phyloP scores from a whole-genome alignment of 2,797 vertebrate species.

The Danio kyathit region DNA sequence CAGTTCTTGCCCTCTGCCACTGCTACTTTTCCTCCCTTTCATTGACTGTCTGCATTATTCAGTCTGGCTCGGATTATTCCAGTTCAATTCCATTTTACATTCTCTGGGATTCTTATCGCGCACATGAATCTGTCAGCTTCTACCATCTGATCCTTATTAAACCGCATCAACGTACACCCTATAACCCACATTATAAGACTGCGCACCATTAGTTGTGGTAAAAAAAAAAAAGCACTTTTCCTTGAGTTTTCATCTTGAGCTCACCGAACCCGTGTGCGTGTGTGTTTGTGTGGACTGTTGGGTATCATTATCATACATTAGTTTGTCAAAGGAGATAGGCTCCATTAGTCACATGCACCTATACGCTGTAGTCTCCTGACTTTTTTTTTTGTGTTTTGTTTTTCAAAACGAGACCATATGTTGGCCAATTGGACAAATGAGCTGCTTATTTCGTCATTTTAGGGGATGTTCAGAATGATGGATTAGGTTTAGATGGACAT shows the following conservation, averaged over 20 bases:
- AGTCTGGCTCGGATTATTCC: slow-evolving; percentile 44
- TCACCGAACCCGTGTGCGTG: background rate
- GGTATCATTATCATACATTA: slow-evolving; percentile 14
- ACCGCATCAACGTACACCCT: slow-evolving; percentile 25
- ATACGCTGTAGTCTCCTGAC: background rate
- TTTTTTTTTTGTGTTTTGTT: background rate
- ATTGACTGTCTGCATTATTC: slow-evolving; percentile 33
- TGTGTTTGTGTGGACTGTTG: background rate
- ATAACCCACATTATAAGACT: background rate
- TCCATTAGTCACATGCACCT: slow-evolving; percentile 22
- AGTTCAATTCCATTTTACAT: slow-evolving; percentile 13
- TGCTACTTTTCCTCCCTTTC: slow-evolving; percentile 23
- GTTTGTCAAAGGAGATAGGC: slow-evolving; percentile 14
- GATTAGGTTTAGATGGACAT: slow-evolving; percentile 17
- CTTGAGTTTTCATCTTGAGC: slow-evolving; percentile 20
- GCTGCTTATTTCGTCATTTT: slow-evolving; percentile 25
- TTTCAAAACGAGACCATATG: slow-evolving; percentile 2
- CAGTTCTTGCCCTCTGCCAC: slow-evolving; percentile 9
- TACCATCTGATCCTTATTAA: slow-evolving; percentile 47
- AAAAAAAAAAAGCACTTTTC: slow-evolving; percentile 14
- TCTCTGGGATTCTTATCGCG: slow-evolving; percentile 35
- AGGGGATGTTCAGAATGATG: slow-evolving; percentile 33
- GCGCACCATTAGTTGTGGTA: background rate
- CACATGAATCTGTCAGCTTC: background rate
- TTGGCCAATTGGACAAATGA: background rate